A percentile compares a stretch with the other conserved stretches of the same genome.
phyloP scores from a whole-genome alignment of 1,140 invertebrate species.

The Drosophila sproati region DNA sequence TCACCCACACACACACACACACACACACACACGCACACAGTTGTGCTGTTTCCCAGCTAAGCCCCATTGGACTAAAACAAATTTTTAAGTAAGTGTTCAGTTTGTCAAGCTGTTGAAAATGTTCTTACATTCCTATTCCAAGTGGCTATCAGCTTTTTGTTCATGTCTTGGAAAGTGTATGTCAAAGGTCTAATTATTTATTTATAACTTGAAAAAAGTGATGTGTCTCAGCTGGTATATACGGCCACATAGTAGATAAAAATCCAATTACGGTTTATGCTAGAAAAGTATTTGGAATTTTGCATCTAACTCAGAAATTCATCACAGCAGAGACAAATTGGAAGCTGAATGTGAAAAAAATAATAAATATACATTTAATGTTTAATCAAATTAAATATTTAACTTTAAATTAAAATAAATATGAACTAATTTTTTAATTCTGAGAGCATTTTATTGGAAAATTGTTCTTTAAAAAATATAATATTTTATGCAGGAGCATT shows the following conservation, averaged over 20 bases:
- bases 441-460: too few relatives aligned
- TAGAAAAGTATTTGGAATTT: too few relatives aligned
- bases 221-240: background rate
- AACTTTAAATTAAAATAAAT: too few relatives aligned
- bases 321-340: too few relatives aligned
- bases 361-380: too few relatives aligned
- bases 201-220: background rate
- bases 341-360: too few relatives aligned
- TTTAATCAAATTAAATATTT: too few relatives aligned
- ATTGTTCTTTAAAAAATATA: too few relatives aligned
- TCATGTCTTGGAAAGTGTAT: slow-evolving; percentile 8
- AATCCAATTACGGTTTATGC: background rate
- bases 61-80: slow-evolving; percentile 11
- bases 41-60: slow-evolving; percentile 50
- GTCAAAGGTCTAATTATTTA: background rate
- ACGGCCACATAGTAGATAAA: background rate
- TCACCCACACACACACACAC: slow-evolving; percentile 10
- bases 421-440: too few relatives aligned
- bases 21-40: slow-evolving; percentile 48
- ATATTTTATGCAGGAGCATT: too few relatives aligned
- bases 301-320: too few relatives aligned
- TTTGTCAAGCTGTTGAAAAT: slow-evolving; percentile 35
- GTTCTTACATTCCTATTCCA: slow-evolving; percentile 6
- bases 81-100: slow-evolving; percentile 29
- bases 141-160: slow-evolving; percentile 2